Base-by-base conservation (phyloP, 1,140 invertebrate species). In the Aradophagus sp. region DNA sequence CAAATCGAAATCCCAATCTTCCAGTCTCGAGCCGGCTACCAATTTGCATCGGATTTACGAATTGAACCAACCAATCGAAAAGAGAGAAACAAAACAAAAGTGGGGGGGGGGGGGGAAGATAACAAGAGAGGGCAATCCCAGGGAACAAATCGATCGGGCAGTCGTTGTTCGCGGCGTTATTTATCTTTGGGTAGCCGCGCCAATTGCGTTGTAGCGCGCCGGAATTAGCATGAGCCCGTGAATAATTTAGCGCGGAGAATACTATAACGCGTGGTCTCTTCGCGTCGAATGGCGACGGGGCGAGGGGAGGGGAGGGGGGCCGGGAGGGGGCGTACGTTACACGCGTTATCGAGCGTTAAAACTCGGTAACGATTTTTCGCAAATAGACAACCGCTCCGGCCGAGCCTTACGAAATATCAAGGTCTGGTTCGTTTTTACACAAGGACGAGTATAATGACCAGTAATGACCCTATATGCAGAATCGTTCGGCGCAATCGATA, bases 331-430 rank as follows among this genome's bases (percentile, higher is more conserved):
- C 17, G 32, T 13, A 55, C 15, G 26, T 32, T 36, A 45, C 48
- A 27, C 11, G 45, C 11, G 45, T n/a, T 19, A 35, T 12, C 17
- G 20, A 34, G 52, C 26, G 47, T 38, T 59, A 19, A 61, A 50
- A 61, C 27, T 31, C 26, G 20, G 20, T 69, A 69, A 69, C 66
- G 65, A 69, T 69, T 69, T 69, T 69, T 69, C 58, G 36, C 56
- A 69, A 69, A 69, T 69, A 69, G 55, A 69, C 48, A 36, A 44
- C 55, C n/a, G n/a, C n/a, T n/a, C n/a, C n/a, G n/a, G n/a, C n/a
- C n/a, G n/a, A n/a, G n/a, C n/a, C 65, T 69, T 61, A 69, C 65
- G 56, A 69, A 69, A 68, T 69, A 69, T 69, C 65, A 69, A 69
- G 65, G 65, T 69, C 56, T 41, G 34, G 65, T 69, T 69, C 56